Evolutionary conservation across 1,140 invertebrate species (phyloP).

Genomic region (Colletes latitarsis): DNA sequence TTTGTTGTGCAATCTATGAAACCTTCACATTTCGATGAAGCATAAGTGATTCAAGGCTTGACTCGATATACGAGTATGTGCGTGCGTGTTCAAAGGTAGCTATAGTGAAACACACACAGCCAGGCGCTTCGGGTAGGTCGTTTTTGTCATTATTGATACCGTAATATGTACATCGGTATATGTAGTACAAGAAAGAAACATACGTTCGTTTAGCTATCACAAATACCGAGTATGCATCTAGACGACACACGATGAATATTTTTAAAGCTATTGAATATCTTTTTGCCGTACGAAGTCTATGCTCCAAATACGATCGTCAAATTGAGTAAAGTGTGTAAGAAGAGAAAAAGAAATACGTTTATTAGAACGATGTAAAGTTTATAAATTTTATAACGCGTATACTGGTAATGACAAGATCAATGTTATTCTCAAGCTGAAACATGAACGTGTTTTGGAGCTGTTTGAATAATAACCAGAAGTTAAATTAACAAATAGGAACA

Average conservation of each 20-base stretch:
- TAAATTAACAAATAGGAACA: background rate
- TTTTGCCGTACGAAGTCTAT: background rate
- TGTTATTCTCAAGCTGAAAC: background rate
- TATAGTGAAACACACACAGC: background rate
- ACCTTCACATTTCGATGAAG: slow-evolving; percentile 43
- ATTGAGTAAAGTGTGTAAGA: background rate
- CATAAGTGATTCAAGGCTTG: slow-evolving; percentile 74
- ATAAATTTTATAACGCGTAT: background rate
- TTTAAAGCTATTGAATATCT: background rate
- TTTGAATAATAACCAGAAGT: background rate
- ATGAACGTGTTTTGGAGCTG: background rate
- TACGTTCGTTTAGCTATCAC: background rate
- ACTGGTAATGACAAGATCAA: background rate
- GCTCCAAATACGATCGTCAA: background rate
- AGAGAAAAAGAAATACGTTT: background rate
- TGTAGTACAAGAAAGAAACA: background rate
- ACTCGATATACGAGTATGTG: slow-evolving; percentile 2
- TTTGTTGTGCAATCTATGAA: slow-evolving; percentile 69
- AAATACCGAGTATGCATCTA: background rate
- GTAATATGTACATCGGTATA: slow-evolving; percentile 2
- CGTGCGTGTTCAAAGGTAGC: background rate
- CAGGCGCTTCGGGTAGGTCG: background rate
- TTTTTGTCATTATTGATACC: background rate
- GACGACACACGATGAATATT: background rate
- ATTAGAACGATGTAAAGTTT: background rate